These are phyloP conservation scores for Bombus pyrosoma DNA, from an alignment of 1,140 invertebrate species.

Conservation along the genomic window DNA sequence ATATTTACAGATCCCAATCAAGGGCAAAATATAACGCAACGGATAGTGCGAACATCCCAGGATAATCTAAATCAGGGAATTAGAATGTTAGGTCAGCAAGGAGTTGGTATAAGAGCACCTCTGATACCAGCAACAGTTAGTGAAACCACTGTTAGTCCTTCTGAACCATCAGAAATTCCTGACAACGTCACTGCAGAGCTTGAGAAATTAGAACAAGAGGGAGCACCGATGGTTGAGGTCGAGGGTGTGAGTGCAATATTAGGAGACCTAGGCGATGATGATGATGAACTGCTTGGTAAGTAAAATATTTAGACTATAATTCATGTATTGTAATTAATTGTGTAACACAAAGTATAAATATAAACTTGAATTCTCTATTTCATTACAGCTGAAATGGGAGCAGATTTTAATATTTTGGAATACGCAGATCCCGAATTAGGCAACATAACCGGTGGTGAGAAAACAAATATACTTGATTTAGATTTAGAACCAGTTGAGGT, in stretches of 20 bases:
- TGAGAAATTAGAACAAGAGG: constrained; percentile 90
- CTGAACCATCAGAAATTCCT: constrained; percentile 86
- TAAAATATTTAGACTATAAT: background rate
- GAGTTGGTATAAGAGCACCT: constrained; percentile 71
- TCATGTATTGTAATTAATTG: background rate
- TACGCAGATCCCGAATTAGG: constrained; percentile 98
- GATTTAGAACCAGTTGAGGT: constrained; percentile 89
- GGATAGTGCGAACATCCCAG: constrained; percentile 72
- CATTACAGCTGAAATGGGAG: constrained; percentile 91
- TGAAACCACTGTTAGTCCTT: constrained; percentile 71
- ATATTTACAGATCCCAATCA: constrained; percentile 73
- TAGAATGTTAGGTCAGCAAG: constrained; percentile 72
- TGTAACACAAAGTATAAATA: background rate
- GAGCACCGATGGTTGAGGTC: constrained; percentile 87
- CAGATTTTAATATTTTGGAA: constrained; percentile 97
- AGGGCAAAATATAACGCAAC: constrained; percentile 72
- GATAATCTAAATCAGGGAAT: constrained; percentile 76
- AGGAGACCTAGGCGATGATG: constrained; percentile 91
- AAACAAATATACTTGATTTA: constrained; percentile 90
- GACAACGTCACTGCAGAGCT: constrained; percentile 90
- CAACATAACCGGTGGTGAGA: constrained; percentile 88
- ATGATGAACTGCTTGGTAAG: constrained; percentile 92
- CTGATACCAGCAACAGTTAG: constrained; percentile 73
- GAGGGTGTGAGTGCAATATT: constrained; percentile 90
- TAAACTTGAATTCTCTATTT: constrained; percentile 27